These are phyloP conservation scores for Ophthalmolycus amberensis DNA, from an alignment of 2,113 vertebrate species.

Conservation along the genomic window DNA sequence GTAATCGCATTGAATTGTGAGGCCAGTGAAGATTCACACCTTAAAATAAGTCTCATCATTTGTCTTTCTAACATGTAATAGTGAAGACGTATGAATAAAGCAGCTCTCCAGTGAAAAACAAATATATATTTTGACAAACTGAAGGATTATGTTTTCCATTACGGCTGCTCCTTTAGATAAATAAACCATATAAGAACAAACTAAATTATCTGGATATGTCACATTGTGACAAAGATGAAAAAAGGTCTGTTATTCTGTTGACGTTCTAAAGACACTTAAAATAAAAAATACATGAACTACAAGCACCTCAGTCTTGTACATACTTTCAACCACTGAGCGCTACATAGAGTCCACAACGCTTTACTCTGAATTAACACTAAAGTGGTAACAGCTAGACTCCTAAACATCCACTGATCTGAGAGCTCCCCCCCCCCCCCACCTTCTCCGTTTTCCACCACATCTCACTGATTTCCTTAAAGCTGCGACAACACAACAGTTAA, in stretches of 20 bases:
- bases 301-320: background rate
- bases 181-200: background rate
- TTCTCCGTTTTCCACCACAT: slow-evolving; percentile 32
- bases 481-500: slow-evolving; percentile 64
- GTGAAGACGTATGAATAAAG: background rate
- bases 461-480: slow-evolving; percentile 55
- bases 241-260: background rate
- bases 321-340: background rate
- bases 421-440: slow-evolving; percentile 18
- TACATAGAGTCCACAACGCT: background rate
- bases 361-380: background rate
- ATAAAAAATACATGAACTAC: background rate
- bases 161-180: background rate
- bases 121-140: background rate
- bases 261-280: background rate
- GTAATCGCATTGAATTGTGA: too few relatives aligned
- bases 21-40: too few relatives aligned
- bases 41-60: background rate
- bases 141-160: background rate
- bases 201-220: background rate
- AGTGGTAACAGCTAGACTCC: slow-evolving; percentile 13
- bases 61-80: background rate
- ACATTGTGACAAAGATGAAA: background rate
- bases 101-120: background rate
- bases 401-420: slow-evolving; percentile 17